A percentile compares a stretch with the other conserved stretches of the same genome.
Evolutionary conservation across 1,140 invertebrate genomes (phyloP).

Genomic region (Drosophila orosa): DNA sequence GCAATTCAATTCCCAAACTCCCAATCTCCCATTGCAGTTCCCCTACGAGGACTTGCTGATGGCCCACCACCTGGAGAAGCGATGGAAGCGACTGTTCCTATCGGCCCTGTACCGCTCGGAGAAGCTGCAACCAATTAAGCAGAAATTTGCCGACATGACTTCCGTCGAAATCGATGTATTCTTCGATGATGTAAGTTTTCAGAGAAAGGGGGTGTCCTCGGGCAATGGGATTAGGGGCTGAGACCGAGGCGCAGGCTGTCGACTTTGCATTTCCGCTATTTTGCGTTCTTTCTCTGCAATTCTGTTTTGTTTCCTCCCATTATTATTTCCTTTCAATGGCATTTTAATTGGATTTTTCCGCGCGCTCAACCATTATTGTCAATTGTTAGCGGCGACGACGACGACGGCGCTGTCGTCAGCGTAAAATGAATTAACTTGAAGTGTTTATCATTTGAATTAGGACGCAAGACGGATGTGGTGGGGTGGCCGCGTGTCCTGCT

Average conservation of each 20-base stretch:
- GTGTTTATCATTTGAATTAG: constrained; percentile 84
- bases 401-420: constrained; percentile 59
- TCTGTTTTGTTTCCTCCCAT: constrained; percentile 82
- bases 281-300: constrained; percentile 67
- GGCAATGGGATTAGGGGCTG: constrained; percentile 11
- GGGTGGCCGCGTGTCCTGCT: constrained; percentile 7
- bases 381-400: constrained; percentile 71
- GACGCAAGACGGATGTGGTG: constrained; percentile 29
- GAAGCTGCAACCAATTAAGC: constrained; percentile 89
- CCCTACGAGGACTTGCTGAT: constrained; percentile 84
- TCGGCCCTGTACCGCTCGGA: constrained; percentile 88
- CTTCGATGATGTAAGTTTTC: constrained; percentile 85
- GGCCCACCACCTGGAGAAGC: constrained; percentile 87
- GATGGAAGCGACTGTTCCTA: constrained; percentile 89
- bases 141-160: constrained; percentile 92
- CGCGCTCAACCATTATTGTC: constrained; percentile 80
- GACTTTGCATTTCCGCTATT: constrained; percentile 76
- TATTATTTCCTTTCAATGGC: constrained; percentile 84
- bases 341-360: constrained; percentile 84
- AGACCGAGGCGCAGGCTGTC: constrained; percentile 16
- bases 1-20: constrained; percentile 14
- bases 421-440: constrained; percentile 84
- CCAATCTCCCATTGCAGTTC: constrained; percentile 62
- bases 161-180: constrained; percentile 90
- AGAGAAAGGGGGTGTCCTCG: constrained; percentile 8